phyloP scores from a whole-genome alignment of 2,888 invertebrate species.

The Pherbina coryleti region DNA sequence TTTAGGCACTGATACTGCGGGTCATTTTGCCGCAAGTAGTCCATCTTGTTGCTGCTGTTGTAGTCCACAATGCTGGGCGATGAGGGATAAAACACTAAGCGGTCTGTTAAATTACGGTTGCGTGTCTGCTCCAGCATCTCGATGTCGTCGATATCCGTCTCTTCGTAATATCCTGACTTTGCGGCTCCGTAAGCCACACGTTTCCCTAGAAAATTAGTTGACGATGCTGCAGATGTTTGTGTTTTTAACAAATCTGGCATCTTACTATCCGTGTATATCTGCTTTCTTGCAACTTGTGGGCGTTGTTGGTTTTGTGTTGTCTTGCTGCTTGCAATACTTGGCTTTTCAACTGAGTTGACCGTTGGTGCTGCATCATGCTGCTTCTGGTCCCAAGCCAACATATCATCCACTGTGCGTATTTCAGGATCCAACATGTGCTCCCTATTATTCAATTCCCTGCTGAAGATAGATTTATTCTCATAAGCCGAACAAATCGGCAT shows the following conservation, averaged over 20 bases:
- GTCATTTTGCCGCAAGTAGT: slow-evolving; percentile 54
- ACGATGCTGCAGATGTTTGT: slow-evolving; percentile 7
- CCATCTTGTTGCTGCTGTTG: slow-evolving; percentile 64
- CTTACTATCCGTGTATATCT: neutral
- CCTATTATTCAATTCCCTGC: slow-evolving; percentile 34
- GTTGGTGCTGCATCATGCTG: neutral
- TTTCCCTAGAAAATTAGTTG: neutral
- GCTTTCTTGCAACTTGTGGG: neutral
- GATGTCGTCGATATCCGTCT: slow-evolving; percentile 56
- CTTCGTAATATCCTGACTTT: slow-evolving; percentile 45
- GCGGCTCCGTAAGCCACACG: neutral
- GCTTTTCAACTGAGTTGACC: neutral
- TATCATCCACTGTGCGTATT: slow-evolving; percentile 59
- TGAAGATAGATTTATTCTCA: slow-evolving; percentile 68
- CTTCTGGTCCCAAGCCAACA: slow-evolving; percentile 61
- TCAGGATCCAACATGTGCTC: slow-evolving; percentile 45
- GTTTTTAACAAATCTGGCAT: slow-evolving; percentile 46
- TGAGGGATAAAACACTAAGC: slow-evolving; percentile 83
- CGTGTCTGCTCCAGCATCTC: slow-evolving; percentile 51
- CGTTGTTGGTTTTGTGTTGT: neutral
- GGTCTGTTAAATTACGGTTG: slow-evolving; percentile 76
- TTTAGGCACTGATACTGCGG: slow-evolving; percentile 22
- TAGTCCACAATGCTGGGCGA: slow-evolving; percentile 70
- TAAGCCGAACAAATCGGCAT: slow-evolving; percentile 69
- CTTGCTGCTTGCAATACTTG: slow-evolving; percentile 24